These are phyloP conservation scores for Iselma pallidipennis DNA, from an alignment of 2,888 invertebrate genomes.

Conservation along the genomic window DNA sequence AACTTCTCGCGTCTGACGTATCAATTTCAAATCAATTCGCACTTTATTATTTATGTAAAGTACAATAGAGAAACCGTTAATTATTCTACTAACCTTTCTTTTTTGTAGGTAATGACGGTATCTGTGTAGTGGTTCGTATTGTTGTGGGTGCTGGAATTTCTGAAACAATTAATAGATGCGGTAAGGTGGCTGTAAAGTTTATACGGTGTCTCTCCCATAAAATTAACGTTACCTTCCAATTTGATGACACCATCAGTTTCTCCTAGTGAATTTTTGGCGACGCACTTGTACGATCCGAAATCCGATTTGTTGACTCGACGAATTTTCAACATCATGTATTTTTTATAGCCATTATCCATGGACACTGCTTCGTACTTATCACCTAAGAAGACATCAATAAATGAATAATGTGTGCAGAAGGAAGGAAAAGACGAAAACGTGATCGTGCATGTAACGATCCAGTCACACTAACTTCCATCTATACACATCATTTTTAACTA, in stretches of 20 bases:
- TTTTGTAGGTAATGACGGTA: slow-evolving; percentile 63
- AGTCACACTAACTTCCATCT: not conserved
- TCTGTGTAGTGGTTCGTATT: slow-evolving; percentile 65
- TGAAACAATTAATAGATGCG: too few relatives aligned
- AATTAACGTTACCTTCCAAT: slow-evolving; percentile 88
- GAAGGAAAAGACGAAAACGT: not conserved
- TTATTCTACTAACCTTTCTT: too few relatives aligned
- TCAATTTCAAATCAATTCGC: slow-evolving; percentile 27
- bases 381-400: slow-evolving; percentile 59
- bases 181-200: too few relatives aligned
- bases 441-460: not conserved
- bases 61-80: too few relatives aligned
- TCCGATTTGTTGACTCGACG: slow-evolving; percentile 76
- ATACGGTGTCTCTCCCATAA: too few relatives aligned
- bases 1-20: not conserved
- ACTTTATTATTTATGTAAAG: too few relatives aligned
- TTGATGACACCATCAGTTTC: slow-evolving; percentile 90
- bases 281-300: slow-evolving; percentile 88
- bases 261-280: slow-evolving; percentile 89
- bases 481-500: not conserved
- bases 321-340: slow-evolving; percentile 90
- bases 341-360: slow-evolving; percentile 83
- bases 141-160: slow-evolving; percentile 88
- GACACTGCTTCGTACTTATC: slow-evolving; percentile 86
- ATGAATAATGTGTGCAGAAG: slow-evolving; percentile 1